These are phyloP conservation scores for Sorex araneus DNA, from an alignment of 2,113 vertebrate species.

Conservation along the genomic window DNA sequence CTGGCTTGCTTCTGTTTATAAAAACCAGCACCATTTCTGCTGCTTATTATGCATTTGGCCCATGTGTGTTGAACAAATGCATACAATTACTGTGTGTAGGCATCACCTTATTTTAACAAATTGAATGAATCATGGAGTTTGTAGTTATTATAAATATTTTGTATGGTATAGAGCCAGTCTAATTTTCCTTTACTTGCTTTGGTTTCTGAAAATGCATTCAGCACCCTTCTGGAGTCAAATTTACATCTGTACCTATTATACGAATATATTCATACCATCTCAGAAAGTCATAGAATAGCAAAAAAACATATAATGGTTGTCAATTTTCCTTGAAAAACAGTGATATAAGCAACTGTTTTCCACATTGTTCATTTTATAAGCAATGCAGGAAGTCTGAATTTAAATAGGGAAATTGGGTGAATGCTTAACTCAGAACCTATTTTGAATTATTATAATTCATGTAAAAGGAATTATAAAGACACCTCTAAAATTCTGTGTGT, in stretches of 20 bases:
- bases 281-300: conserved; percentile 7
- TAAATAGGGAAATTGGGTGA: conserved; percentile 61
- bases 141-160: conserved; percentile 13
- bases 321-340: conserved; percentile 53
- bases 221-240: background rate
- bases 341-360: conserved; percentile 57
- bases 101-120: background rate
- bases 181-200: conserved; percentile 57
- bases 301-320: conserved; percentile 53
- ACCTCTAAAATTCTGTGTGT: background rate
- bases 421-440: conserved; percentile 54
- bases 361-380: conserved; percentile 57
- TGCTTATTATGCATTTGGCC: background rate
- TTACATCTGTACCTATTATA: conserved; percentile 27
- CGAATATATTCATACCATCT: conserved; percentile 71
- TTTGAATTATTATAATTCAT: conserved; percentile 50
- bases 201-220: conserved; percentile 59
- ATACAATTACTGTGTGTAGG: background rate
- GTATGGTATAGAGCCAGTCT: conserved; percentile 12
- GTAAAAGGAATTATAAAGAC: background rate
- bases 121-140: conserved; percentile 57
- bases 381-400: conserved; percentile 42
- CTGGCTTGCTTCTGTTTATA: background rate
- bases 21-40: background rate
- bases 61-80: background rate